Percentiles rank a stretch among this genome's conserved stretches.
These are phyloP conservation scores for Cynopterus brachyotis DNA, from an alignment of 2,113 vertebrate genomes.

Conservation along the genomic window DNA sequence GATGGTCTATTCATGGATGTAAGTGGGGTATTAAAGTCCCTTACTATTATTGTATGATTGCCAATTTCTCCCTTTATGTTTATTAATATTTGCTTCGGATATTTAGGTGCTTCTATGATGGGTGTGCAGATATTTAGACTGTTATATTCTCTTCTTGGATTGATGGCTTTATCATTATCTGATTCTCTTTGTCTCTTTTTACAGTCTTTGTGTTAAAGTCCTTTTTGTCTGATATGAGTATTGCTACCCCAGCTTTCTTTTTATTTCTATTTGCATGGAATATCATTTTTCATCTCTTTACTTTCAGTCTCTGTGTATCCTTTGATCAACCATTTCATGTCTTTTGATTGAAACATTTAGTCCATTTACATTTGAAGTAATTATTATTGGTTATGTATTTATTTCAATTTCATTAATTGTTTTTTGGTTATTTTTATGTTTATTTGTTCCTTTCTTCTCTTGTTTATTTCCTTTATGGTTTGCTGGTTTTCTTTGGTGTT, in stretches of 20 bases:
- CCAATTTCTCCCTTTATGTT: not conserved
- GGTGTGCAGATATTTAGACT: not conserved
- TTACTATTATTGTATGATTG: not conserved
- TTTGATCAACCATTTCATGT: not conserved
- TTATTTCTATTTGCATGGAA: not conserved
- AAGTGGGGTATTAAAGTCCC: not conserved
- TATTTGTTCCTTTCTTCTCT: not conserved
- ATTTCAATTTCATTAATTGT: not conserved
- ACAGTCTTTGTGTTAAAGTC: not conserved
- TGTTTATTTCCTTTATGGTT: not conserved
- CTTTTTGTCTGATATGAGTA: not conserved
- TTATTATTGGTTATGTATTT: not conserved
- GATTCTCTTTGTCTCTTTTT: not conserved
- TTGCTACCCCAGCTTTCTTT: not conserved
- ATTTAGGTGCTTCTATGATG: not conserved
- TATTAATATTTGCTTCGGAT: not conserved
- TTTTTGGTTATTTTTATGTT: not conserved
- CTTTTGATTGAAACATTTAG: not conserved
- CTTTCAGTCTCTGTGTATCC: not conserved
- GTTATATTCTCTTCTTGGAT: not conserved
- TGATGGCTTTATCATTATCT: not conserved
- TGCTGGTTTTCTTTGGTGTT: not conserved
- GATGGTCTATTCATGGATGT: not conserved
- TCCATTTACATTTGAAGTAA: not conserved
- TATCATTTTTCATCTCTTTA: not conserved